phyloP scores from a whole-genome alignment of 2,113 vertebrate genomes.

The Alexandromys fortis region DNA sequence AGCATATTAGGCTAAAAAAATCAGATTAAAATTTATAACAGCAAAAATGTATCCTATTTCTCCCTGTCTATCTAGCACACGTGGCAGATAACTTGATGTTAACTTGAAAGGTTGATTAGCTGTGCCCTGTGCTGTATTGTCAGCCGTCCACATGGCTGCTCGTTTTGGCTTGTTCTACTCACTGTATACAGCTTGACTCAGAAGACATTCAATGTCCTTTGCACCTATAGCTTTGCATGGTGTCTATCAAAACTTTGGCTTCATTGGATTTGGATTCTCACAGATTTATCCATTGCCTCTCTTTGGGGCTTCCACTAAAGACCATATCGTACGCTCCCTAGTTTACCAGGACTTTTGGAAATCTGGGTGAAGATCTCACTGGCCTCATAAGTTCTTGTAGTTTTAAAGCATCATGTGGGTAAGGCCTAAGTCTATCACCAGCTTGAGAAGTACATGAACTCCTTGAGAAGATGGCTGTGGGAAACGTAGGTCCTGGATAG shows the following conservation, averaged over 20 bases:
- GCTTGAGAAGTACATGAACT: not conserved
- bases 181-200: no score
- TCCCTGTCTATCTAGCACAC: not conserved
- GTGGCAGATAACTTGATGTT: not conserved
- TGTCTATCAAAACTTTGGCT: not conserved
- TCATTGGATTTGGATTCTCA: not conserved
- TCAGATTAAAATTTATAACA: not conserved
- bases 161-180: not conserved
- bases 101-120: not conserved
- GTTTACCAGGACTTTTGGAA: not conserved
- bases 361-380: not conserved
- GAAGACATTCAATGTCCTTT: not conserved
- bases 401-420: not conserved
- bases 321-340: not conserved
- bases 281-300: no score
- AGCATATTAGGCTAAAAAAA: not conserved
- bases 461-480: not conserved
- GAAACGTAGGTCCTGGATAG: not conserved
- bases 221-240: not conserved
- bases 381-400: not conserved
- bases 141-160: not conserved
- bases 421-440: not conserved
- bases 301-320: not conserved
- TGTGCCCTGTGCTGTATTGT: not conserved
- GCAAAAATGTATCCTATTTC: not conserved